phyloP scores from a whole-genome alignment of 2,113 vertebrate species.

The Baryphthengus martii region DNA sequence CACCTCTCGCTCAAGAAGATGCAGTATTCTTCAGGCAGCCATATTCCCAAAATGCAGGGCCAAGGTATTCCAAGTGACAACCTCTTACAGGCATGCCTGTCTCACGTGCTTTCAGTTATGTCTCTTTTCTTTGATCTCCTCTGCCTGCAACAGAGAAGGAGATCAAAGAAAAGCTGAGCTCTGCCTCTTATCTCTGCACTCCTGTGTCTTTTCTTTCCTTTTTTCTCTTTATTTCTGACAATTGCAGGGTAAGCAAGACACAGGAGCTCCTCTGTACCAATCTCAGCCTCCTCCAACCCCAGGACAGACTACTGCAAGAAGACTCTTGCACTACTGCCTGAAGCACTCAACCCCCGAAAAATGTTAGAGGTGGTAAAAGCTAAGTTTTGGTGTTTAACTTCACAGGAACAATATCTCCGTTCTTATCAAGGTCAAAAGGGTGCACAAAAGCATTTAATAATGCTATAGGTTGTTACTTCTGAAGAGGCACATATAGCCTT shows the following conservation, averaged over 20 bases:
- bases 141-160: slow-evolving; percentile 27
- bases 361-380: neutral
- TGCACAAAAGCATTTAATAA: neutral
- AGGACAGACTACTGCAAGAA: neutral
- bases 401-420: neutral
- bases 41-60: neutral
- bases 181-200: slow-evolving; percentile 45
- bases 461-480: neutral
- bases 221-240: slow-evolving; percentile 24
- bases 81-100: neutral
- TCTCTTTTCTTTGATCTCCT: slow-evolving; percentile 50
- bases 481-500: neutral
- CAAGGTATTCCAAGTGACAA: neutral
- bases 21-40: neutral
- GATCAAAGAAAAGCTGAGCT: slow-evolving; percentile 62
- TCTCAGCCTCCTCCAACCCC: neutral
- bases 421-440: neutral
- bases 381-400: neutral
- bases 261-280: neutral
- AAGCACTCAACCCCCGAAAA: neutral
- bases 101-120: slow-evolving; percentile 62
- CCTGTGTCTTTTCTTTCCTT: slow-evolving; percentile 20
- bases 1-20: neutral
- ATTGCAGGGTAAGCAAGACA: neutral
- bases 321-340: neutral